Percentiles rank a stretch among this genome's conserved stretches.
Conservation (phyloP, 2,797 vertebrate genomes). For the Salmo trutta region DNA sequence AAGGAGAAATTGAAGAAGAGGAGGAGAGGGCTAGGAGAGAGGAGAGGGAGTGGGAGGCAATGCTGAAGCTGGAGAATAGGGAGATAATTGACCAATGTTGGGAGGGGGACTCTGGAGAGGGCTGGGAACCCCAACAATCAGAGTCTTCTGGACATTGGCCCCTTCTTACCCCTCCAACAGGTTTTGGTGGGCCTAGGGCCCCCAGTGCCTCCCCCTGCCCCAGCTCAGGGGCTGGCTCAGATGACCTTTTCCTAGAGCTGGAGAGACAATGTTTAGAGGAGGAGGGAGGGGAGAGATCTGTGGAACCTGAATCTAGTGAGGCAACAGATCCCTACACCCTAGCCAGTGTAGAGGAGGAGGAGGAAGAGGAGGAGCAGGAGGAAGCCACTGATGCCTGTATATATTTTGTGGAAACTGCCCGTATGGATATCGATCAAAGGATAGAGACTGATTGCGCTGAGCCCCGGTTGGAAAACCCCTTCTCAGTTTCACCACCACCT, state of each 20-base stretch:
- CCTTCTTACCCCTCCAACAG: constrained; percentile 75
- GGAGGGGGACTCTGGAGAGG: constrained; percentile 54
- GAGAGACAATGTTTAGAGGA: constrained; percentile 78
- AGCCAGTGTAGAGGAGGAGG: constrained; percentile 57
- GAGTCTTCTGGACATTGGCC: constrained; percentile 73
- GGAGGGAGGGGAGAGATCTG: constrained; percentile 68
- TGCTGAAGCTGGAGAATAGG: constrained; percentile 76
- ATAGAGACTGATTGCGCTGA: constrained; percentile 28
- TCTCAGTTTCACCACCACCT: constrained; percentile 6
- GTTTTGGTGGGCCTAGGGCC: constrained; percentile 71
- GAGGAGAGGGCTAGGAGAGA: constrained; percentile 68
- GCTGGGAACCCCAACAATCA: constrained; percentile 67
- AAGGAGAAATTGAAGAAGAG: constrained; percentile 67
- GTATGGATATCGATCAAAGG: constrained; percentile 39
- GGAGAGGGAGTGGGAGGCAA: constrained; percentile 70
- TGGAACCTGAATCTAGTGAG: constrained; percentile 55
- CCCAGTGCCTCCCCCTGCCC: constrained; percentile 73
- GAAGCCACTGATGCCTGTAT: constrained; percentile 27
- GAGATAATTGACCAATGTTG: constrained; percentile 53
- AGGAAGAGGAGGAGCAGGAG: constrained; percentile 35
- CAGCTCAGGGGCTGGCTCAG: constrained; percentile 76
- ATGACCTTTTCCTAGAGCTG: constrained; percentile 80
- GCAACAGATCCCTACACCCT: constrained; percentile 63
- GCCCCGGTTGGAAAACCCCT: constrained; percentile 26
- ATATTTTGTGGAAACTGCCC: constrained; percentile 54